A percentile compares a stretch with the other conserved stretches of the same genome.
phyloP scores from a whole-genome alignment of 2,797 vertebrate genomes.

The Semaprochilodus insignis region DNA sequence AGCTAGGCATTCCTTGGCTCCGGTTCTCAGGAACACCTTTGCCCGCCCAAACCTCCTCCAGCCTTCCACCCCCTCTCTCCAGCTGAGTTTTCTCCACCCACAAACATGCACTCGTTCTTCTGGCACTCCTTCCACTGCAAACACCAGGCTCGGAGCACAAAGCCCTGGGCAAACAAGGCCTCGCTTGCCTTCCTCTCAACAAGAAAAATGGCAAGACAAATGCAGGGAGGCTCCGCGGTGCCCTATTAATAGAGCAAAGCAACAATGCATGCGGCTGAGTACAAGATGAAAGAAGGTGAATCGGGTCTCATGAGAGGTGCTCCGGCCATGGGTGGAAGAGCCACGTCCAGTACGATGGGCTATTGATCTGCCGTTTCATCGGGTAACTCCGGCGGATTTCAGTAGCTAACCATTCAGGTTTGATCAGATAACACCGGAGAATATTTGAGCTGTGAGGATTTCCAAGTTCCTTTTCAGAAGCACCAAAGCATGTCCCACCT shows the following conservation, averaged over 20 bases:
- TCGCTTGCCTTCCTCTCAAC: slow-evolving; percentile 62
- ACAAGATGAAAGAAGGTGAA: slow-evolving; percentile 68
- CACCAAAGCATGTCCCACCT: not conserved
- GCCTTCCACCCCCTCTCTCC: slow-evolving; percentile 49
- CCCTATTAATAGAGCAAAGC: slow-evolving; percentile 74
- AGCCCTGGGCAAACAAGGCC: slow-evolving; percentile 76
- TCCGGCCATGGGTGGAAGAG: slow-evolving; percentile 20
- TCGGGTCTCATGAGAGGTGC: slow-evolving; percentile 61
- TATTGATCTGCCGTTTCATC: slow-evolving; percentile 5
- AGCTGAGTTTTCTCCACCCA: slow-evolving; percentile 55
- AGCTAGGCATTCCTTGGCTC: slow-evolving; percentile 7
- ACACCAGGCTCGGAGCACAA: slow-evolving; percentile 71
- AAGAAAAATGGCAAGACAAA: slow-evolving; percentile 68
- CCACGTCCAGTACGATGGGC: slow-evolving; percentile 7
- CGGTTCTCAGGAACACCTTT: slow-evolving; percentile 5
- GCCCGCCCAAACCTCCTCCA: slow-evolving; percentile 35
- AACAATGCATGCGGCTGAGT: slow-evolving; percentile 70
- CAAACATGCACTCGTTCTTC: slow-evolving; percentile 34
- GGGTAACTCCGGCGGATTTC: slow-evolving; percentile 20
- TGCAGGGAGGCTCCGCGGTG: slow-evolving; percentile 72
- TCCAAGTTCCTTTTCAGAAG: slow-evolving; percentile 17
- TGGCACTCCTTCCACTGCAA: slow-evolving; percentile 77
- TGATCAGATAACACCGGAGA: slow-evolving; percentile 30
- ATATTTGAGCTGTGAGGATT: slow-evolving; percentile 17
- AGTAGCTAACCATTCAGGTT: slow-evolving; percentile 36